A percentile compares a stretch with the other conserved stretches of the same genome.
Conservation (phyloP, 2,888 invertebrate species). For the Chymomyza fuscimana region DNA sequence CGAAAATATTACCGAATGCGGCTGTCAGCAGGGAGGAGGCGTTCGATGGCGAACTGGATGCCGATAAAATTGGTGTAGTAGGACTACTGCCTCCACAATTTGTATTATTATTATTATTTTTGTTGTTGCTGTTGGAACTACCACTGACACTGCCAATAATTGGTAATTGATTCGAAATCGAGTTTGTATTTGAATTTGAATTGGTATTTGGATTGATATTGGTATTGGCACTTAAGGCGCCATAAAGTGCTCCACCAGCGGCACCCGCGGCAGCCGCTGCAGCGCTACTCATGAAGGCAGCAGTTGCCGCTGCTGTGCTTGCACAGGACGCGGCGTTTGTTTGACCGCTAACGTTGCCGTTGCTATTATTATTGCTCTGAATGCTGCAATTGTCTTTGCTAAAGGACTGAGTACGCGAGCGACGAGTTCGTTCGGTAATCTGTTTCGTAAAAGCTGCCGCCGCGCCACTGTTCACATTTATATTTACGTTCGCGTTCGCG, state of each 20-base stretch:
- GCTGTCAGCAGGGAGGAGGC: conserved; percentile 67
- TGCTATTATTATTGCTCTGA: conserved; percentile 1
- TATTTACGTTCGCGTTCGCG: conserved; percentile 16
- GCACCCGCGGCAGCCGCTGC: conserved; percentile 86
- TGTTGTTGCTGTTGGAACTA: conserved; percentile 27
- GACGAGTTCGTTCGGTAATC: conserved; percentile 64
- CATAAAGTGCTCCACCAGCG: conserved; percentile 90
- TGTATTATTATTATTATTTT: conserved; percentile 9
- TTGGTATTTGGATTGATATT: not conserved
- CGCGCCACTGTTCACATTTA: conserved; percentile 7
- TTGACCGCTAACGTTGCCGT: conserved; percentile 2
- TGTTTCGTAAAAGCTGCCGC: conserved; percentile 35
- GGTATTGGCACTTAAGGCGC: conserved; percentile 27
- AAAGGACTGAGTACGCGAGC: conserved; percentile 70
- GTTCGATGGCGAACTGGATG: conserved; percentile 40
- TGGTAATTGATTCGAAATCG: not conserved
- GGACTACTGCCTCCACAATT: conserved; percentile 13
- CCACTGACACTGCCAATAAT: conserved; percentile 20
- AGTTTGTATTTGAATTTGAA: conserved; percentile 23
- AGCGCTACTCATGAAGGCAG: conserved; percentile 86
- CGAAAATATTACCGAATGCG: conserved; percentile 83
- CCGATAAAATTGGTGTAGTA: conserved; percentile 13
- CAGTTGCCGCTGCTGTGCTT: conserved; percentile 59
- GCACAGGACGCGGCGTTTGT: not conserved
- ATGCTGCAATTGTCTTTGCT: conserved; percentile 57